phyloP scores from a whole-genome alignment of 1,140 invertebrate genomes.

The Anadara kagoshimensis region DNA sequence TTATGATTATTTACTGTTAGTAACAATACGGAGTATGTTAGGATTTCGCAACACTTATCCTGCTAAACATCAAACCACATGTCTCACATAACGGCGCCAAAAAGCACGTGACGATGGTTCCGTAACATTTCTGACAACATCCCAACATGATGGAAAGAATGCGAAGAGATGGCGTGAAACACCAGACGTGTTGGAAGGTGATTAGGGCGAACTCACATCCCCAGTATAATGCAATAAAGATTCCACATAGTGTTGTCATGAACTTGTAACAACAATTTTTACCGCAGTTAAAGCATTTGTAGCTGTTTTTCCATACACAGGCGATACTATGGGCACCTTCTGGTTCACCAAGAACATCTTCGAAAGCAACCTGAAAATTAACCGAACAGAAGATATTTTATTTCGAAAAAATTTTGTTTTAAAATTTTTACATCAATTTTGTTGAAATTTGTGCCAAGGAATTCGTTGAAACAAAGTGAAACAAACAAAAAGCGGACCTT shows the following conservation, averaged over 20 bases:
- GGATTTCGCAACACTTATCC: slow-evolving; percentile 10
- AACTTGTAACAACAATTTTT: slow-evolving; percentile 83
- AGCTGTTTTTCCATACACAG: slow-evolving; percentile 83
- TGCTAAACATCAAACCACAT: slow-evolving; percentile 1
- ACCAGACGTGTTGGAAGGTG: slow-evolving; percentile 78
- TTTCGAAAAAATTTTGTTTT: no score
- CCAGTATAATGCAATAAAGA: slow-evolving; percentile 80
- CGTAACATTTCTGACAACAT: slow-evolving; percentile 11
- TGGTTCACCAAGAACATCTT: slow-evolving; percentile 42
- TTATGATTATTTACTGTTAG: no score
- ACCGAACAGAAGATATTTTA: no score
- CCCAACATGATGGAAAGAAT: slow-evolving; percentile 23
- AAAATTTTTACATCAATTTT: no score
- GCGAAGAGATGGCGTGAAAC: slow-evolving; percentile 61
- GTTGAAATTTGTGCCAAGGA: no score
- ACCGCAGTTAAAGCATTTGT: slow-evolving; percentile 81
- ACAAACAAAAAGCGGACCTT: no score
- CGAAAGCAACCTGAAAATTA: slow-evolving; percentile 34
- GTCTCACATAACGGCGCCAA: slow-evolving; percentile 34
- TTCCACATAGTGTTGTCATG: slow-evolving; percentile 80
- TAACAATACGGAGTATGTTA: no score
- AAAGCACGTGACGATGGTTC: slow-evolving; percentile 17
- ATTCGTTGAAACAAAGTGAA: no score
- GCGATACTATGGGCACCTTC: slow-evolving; percentile 79
- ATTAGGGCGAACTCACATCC: slow-evolving; percentile 85